Conservation (phyloP, 2,113 vertebrate species). For the Aepyceros melampus region DNA sequence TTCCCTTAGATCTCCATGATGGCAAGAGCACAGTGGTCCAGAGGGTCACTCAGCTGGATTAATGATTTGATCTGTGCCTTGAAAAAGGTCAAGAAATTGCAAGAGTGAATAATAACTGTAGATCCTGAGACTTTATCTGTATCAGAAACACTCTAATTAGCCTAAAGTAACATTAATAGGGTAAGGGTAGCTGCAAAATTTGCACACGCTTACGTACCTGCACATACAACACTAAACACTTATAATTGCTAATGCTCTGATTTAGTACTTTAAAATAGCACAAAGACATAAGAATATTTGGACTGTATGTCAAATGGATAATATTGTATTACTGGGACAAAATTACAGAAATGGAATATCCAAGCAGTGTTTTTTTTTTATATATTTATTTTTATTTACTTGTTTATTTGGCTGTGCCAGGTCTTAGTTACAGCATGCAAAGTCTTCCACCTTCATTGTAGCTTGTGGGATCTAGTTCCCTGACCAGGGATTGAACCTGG, state of each 20-base stretch:
- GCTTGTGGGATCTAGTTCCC: neutral
- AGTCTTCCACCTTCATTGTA: neutral
- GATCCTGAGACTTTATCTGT: neutral
- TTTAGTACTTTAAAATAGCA: neutral
- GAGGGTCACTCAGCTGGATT: neutral
- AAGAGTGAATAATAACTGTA: neutral
- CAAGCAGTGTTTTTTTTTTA: neutral
- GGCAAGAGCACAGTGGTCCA: neutral
- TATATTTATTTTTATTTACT: neutral
- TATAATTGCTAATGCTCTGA: neutral
- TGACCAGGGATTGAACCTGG: neutral
- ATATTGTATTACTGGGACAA: neutral
- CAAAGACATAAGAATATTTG: neutral
- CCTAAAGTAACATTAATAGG: neutral
- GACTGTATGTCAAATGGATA: neutral
- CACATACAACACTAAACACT: neutral
- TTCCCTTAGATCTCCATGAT: neutral
- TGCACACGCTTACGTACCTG: neutral
- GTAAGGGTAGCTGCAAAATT: neutral
- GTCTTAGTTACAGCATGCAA: neutral
- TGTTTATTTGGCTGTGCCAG: neutral
- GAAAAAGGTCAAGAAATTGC: constrained; percentile 20
- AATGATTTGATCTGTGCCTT: neutral
- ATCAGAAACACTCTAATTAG: neutral
- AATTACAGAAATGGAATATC: neutral